A percentile compares a stretch with the other conserved stretches of the same genome.
phyloP scores from a whole-genome alignment of 2,113 vertebrate genomes.

The Azemiops feae region DNA sequence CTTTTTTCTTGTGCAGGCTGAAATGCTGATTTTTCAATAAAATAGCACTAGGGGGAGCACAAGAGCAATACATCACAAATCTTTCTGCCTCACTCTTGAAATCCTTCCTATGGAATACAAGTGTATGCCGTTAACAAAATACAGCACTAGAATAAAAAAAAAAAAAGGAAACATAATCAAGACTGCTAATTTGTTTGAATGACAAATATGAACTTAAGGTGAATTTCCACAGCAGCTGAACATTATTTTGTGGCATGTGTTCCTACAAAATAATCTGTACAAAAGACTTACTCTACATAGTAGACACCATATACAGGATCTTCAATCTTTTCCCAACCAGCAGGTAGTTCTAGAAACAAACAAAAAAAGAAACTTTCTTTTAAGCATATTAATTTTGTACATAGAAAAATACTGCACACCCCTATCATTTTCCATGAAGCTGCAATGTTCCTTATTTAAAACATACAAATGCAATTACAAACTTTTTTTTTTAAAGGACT shows the following conservation, averaged over 20 bases:
- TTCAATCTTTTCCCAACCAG: conserved; percentile 99
- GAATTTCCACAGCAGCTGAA: background rate
- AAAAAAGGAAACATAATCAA: background rate
- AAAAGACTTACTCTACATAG: conserved; percentile 97
- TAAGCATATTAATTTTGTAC: background rate
- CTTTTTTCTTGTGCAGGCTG: background rate
- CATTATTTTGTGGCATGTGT: accelerated
- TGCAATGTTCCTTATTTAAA: background rate
- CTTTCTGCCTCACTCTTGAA: background rate
- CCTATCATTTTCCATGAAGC: background rate
- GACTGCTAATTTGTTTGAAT: background rate
- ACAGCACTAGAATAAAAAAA: background rate
- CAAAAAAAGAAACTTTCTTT: conserved; percentile 32
- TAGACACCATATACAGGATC: conserved; percentile 99
- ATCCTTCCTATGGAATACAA: background rate
- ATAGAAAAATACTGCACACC: background rate
- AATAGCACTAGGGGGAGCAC: conserved; percentile 13
- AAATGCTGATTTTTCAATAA: background rate
- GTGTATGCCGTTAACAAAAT: background rate
- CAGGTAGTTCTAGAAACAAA: conserved; percentile 87
- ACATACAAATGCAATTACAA: background rate
- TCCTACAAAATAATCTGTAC: background rate
- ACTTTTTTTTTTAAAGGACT: background rate
- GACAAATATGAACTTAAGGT: background rate
- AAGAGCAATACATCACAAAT: background rate